These are phyloP conservation scores for Neoaliturus tenellus DNA, from an alignment of 2,888 invertebrate genomes.

Conservation along the genomic window DNA sequence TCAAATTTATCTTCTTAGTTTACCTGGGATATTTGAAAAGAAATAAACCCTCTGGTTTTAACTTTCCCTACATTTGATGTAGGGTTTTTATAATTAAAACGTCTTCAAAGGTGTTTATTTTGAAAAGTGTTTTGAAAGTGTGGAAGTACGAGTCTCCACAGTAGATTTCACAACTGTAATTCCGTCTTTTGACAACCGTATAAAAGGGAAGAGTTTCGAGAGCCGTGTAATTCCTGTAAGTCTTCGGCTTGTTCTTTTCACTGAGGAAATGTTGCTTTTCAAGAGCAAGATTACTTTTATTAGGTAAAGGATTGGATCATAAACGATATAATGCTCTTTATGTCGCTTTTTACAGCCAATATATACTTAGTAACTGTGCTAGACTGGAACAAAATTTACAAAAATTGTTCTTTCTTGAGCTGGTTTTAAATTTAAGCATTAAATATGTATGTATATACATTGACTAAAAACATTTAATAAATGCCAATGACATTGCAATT, in stretches of 20 bases:
- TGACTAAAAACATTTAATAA: too few relatives aligned
- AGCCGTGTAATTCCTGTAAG: constrained; percentile 1
- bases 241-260: background rate
- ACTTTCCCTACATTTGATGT: background rate
- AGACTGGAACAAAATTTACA: too few relatives aligned
- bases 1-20: too few relatives aligned
- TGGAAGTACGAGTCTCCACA: background rate
- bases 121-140: background rate
- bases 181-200: constrained; percentile 33
- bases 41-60: background rate
- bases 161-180: constrained; percentile 13
- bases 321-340: too few relatives aligned
- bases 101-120: background rate
- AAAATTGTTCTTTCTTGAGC: too few relatives aligned
- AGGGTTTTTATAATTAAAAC: background rate
- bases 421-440: too few relatives aligned
- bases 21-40: background rate
- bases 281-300: constrained; percentile 8
- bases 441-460: too few relatives aligned
- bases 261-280: constrained; percentile 11
- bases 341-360: too few relatives aligned
- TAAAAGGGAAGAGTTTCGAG: constrained; percentile 19
- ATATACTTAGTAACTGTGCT: too few relatives aligned
- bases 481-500: too few relatives aligned
- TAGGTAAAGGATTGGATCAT: constrained; percentile 1